Evolutionary conservation across 2,113 vertebrate genomes (phyloP).

Genomic region (Tragelaphus scriptus): DNA sequence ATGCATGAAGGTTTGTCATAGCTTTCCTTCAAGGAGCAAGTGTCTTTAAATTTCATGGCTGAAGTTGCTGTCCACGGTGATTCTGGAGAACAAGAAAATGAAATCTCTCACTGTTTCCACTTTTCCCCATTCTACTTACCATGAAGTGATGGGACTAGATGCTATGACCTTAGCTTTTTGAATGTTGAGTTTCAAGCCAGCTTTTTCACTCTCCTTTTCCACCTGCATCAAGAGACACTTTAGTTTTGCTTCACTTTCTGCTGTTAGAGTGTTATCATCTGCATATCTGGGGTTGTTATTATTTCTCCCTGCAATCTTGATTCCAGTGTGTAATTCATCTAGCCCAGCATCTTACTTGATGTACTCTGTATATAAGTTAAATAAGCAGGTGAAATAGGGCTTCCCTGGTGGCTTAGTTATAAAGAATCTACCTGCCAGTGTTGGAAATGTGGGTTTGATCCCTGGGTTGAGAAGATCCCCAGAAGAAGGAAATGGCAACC

Average conservation of each 20-base stretch:
- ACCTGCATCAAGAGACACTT: neutral
- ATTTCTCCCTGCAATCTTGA: neutral
- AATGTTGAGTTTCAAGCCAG: neutral
- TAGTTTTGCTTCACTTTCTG: neutral
- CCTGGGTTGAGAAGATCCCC: neutral
- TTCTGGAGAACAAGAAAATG: neutral
- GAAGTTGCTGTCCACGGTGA: neutral
- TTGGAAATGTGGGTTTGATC: neutral
- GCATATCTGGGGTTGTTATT: neutral
- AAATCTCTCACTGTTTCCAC: neutral
- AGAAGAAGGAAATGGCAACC: neutral
- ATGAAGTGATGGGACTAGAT: neutral
- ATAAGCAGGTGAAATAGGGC: neutral
- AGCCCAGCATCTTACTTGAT: neutral
- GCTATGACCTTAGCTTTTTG: neutral
- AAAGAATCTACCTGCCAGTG: neutral
- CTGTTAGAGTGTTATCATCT: neutral
- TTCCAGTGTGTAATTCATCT: neutral
- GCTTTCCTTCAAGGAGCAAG: neutral
- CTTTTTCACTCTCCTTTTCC: neutral
- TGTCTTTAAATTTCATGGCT: neutral
- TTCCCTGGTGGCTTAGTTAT: neutral
- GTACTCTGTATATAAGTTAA: neutral
- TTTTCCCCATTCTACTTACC: neutral
- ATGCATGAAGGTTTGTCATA: neutral